phyloP scores from a whole-genome alignment of 2,113 vertebrate genomes.

The Gopherus evgoodei region DNA sequence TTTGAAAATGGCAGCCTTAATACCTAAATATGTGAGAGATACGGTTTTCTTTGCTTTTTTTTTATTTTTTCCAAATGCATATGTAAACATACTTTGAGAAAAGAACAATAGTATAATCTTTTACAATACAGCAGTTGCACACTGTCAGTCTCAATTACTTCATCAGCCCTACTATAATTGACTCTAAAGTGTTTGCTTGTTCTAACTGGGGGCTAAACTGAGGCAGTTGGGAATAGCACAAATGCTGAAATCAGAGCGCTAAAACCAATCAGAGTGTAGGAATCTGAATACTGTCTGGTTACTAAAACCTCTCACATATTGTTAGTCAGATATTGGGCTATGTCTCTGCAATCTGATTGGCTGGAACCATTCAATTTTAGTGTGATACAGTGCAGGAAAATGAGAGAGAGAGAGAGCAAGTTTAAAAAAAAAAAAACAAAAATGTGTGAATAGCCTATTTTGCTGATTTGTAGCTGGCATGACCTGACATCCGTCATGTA shows the following conservation, averaged over 20 bases:
- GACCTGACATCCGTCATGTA: constrained; percentile 59
- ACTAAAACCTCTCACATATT: neutral
- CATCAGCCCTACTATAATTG: neutral
- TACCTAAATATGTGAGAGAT: neutral
- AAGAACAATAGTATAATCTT: neutral
- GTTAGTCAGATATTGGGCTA: neutral
- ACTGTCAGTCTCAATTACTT: neutral
- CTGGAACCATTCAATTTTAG: neutral
- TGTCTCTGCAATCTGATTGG: neutral
- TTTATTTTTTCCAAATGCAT: neutral
- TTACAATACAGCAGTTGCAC: neutral
- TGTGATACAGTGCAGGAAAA: neutral
- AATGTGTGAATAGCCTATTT: constrained; percentile 63
- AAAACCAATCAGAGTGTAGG: neutral
- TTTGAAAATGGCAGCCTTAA: neutral
- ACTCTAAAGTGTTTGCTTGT: neutral
- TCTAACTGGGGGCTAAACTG: neutral
- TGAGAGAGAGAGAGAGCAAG: constrained; percentile 27
- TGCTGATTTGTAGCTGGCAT: constrained; percentile 56
- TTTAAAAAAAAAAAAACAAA: constrained; percentile 44
- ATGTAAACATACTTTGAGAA: rapidly evolving
- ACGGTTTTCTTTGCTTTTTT: neutral
- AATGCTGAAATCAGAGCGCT: neutral
- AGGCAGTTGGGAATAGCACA: neutral
- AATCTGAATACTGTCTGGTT: neutral